phyloP scores from a whole-genome alignment of 2,888 invertebrate genomes.

The Conus canariensis region DNA sequence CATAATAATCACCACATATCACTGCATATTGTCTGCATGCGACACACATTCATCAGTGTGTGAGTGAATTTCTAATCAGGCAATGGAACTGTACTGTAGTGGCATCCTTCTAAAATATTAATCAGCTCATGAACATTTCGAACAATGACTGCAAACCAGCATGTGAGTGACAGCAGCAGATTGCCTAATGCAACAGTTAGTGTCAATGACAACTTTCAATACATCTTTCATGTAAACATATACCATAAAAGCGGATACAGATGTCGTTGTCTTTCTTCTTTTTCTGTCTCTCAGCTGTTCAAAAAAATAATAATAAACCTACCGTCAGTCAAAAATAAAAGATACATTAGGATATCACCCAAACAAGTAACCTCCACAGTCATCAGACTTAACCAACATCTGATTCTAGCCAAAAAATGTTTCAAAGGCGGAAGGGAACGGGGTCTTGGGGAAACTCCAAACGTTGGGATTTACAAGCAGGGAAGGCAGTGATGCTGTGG shows the following conservation, averaged over 20 bases:
- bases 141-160: background rate
- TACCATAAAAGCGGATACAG: slow-evolving; percentile 7
- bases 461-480: too few species aligned
- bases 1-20: too few species aligned
- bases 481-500: too few species aligned
- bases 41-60: too few species aligned
- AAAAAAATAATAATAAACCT: background rate
- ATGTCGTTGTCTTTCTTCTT: background rate
- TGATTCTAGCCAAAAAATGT: too few species aligned
- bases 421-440: too few species aligned
- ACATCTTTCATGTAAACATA: background rate
- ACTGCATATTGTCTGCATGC: too few species aligned
- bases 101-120: background rate
- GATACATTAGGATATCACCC: background rate
- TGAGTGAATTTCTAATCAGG: too few species aligned
- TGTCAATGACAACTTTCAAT: background rate
- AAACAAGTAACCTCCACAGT: background rate
- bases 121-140: background rate
- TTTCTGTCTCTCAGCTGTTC: background rate
- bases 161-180: background rate
- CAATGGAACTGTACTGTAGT: background rate
- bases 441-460: too few species aligned
- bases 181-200: background rate
- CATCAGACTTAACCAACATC: too few species aligned
- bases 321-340: background rate